Conservation (phyloP, 2,113 vertebrate species). For the Nyctibius bracteatus region DNA sequence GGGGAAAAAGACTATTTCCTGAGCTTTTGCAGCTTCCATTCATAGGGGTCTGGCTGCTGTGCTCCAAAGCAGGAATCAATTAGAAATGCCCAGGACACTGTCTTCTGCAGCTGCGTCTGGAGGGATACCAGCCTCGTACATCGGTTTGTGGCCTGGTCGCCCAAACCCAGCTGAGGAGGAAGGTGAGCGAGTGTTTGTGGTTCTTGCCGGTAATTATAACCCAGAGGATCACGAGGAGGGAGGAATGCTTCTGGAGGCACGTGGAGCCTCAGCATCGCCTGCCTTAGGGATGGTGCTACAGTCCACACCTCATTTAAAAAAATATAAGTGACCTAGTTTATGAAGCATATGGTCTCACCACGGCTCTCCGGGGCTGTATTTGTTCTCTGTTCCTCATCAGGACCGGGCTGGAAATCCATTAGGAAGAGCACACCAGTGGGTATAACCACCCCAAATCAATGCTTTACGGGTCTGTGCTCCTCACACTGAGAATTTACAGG, state of each 20-base stretch:
- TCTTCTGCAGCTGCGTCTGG: not conserved
- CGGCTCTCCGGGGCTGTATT: not conserved
- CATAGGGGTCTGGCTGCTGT: not conserved
- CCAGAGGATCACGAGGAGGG: not conserved
- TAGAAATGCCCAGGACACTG: not conserved
- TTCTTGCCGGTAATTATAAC: not conserved
- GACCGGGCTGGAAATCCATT: not conserved
- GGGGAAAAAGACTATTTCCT: not conserved
- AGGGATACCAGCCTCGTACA: not conserved
- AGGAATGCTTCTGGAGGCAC: not conserved
- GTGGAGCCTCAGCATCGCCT: not conserved
- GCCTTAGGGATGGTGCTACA: not conserved
- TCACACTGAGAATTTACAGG: not conserved
- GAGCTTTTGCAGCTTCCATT: not conserved
- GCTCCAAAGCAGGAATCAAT: not conserved
- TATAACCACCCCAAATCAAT: not conserved
- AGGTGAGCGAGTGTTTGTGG: not conserved
- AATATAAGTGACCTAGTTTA: not conserved
- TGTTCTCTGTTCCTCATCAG: rapidly evolving
- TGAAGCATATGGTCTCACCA: not conserved
- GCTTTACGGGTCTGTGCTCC: not conserved
- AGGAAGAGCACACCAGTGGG: not conserved
- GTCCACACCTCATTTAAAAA: not conserved
- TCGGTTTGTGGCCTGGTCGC: not conserved
- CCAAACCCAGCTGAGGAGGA: not conserved